A percentile compares a stretch with the other conserved stretches of the same genome.
Conservation (phyloP, 2,888 invertebrate genomes). For the Campoplex capitator region DNA sequence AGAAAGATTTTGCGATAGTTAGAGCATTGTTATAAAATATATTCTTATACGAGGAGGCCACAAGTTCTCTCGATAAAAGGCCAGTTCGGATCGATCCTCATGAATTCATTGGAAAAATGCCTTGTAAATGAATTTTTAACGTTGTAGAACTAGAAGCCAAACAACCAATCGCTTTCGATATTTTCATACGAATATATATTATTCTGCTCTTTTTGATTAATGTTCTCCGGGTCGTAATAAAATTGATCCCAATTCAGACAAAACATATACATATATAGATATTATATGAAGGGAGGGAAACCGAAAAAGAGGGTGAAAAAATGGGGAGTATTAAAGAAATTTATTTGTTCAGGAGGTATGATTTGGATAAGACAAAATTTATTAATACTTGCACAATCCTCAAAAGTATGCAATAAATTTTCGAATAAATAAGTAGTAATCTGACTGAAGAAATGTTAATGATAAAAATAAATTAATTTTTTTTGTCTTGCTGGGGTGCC, state of each 20-base stretch:
- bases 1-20: not conserved
- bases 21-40: not conserved
- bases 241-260: not conserved
- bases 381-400: not conserved
- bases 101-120: not conserved
- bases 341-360: not conserved
- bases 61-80: not conserved
- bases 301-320: not conserved
- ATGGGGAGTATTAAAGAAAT: not conserved
- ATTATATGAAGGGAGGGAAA: not conserved
- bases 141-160: slow-evolving; percentile 5
- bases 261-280: not conserved
- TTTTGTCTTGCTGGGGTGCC: not conserved
- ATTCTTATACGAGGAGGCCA: not conserved
- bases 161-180: slow-evolving; percentile 7
- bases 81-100: slow-evolving; percentile 24
- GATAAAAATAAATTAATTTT: not conserved
- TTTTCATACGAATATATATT: not conserved
- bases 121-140: slow-evolving; percentile 18
- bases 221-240: not conserved
- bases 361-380: not conserved
- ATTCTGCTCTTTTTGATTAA: not conserved
- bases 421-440: not conserved
- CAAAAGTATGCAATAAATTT: not conserved
- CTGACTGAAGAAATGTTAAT: not conserved